Conservation (phyloP, 1,140 invertebrate species). For the Solenopsis fugax region DNA sequence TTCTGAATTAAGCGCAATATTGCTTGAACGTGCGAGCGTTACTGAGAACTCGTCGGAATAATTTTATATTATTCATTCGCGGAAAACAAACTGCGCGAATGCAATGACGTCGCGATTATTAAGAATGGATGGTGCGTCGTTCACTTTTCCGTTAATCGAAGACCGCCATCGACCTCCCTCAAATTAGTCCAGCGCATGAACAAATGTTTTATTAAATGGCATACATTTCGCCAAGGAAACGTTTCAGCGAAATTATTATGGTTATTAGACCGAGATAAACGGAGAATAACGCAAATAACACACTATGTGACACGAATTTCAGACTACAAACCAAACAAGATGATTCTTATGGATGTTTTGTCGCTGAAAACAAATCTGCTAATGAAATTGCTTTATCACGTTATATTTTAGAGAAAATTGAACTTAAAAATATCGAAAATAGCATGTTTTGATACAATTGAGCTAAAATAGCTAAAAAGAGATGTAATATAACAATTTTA, state of each 20-base stretch:
- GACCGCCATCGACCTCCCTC: background rate
- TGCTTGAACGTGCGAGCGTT: conserved; percentile 7
- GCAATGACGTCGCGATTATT: conserved; percentile 36
- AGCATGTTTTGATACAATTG: too few relatives aligned
- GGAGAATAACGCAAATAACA: background rate
- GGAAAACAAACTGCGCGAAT: background rate
- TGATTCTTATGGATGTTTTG: too few relatives aligned
- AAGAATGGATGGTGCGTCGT: conserved; percentile 28
- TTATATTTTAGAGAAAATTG: too few relatives aligned
- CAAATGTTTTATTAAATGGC: conserved; percentile 38
- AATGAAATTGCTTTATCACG: too few relatives aligned
- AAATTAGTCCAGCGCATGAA: conserved; percentile 35
- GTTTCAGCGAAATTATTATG: conserved; percentile 34
- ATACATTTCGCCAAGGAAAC: background rate
- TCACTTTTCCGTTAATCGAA: conserved; percentile 55
- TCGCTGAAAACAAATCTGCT: too few relatives aligned
- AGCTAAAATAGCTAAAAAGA: too few relatives aligned
- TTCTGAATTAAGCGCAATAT: conserved; percentile 27
- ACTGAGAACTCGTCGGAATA: conserved; percentile 24
- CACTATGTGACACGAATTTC: too few relatives aligned
- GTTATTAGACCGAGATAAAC: background rate
- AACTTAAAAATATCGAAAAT: too few relatives aligned
- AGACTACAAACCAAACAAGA: too few relatives aligned
- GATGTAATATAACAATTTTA: too few relatives aligned
- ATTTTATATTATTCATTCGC: conserved; percentile 29